Evolutionary conservation across 2,888 invertebrate species (phyloP), one percentile per base, ranked within the genome.

Genomic region (Blera fallax): DNA sequence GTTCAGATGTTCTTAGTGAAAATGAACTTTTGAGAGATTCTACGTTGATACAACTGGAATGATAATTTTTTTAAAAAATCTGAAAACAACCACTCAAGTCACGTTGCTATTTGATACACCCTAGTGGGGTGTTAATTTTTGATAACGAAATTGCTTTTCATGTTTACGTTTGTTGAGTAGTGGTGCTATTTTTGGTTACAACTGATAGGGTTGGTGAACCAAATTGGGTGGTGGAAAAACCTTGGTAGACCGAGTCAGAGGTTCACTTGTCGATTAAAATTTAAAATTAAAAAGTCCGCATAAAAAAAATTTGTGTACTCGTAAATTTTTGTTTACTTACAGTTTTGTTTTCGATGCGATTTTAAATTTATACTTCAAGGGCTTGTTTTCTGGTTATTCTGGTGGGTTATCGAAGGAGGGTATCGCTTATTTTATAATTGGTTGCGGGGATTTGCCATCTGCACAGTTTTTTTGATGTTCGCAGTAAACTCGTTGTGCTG

Each of bases 1-100:
- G 77, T 82, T 82, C 77, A 77, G 52, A 72, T 56, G 27, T 27
- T 58, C 56, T 50, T 21, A 37, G 50, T 43, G 48, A 18, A 58
- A 37, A 45, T 45, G 16, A 67, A 58, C 67, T 77, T 60, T 76
- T 45, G 37, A 45, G 18, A 34, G n/a, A n/a, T 43, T 32, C 37
- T 43, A 70, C 18, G 14, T 37, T 37, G 29, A 29, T 64, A 45
- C 18, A 16, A n/a, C 5, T 32, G 34, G 32, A 50, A 50, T 65
- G 34, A 65, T 65, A 18, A 45, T 18, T 64, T 37, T 34, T 10
- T n/a, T 4, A n/a, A 3, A n/a, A 40, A 37, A 18, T 24, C 6
- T 27, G 24, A 8, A 40, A 18, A 43, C 56, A 43, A 27, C 56
- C 54, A n/a, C 18, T 43, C 24, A n/a, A 43, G 40, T 69, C 43